phyloP scores from a whole-genome alignment of 2,113 vertebrate species.

The Notarius lentiginosus region DNA sequence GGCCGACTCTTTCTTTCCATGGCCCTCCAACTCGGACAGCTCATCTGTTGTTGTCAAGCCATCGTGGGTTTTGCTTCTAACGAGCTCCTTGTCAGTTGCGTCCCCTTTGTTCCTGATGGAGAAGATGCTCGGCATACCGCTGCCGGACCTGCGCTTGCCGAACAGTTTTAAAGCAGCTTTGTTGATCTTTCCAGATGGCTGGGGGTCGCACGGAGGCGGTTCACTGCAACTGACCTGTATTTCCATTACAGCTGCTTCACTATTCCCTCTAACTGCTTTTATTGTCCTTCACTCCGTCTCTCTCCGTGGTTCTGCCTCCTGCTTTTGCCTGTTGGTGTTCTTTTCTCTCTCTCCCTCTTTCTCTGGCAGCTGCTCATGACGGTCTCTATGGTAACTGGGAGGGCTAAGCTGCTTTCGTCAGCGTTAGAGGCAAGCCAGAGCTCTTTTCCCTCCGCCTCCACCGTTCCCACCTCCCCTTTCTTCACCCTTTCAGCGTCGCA shows the following conservation, averaged over 20 bases:
- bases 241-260: conserved; percentile 78
- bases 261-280: conserved; percentile 57
- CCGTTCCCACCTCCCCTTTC: conserved; percentile 55
- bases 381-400: conserved; percentile 93
- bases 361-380: conserved; percentile 73
- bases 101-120: conserved; percentile 89
- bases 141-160: conserved; percentile 83
- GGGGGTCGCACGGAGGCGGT: conserved; percentile 77
- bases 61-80: conserved; percentile 90
- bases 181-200: conserved; percentile 90
- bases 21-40: conserved; percentile 68
- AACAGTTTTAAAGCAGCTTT: conserved; percentile 97
- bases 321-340: conserved; percentile 66
- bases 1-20: conserved; percentile 72
- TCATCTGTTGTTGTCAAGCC: conserved; percentile 79
- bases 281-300: conserved; percentile 49
- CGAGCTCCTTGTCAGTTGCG: conserved; percentile 74
- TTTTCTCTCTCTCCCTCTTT: conserved; percentile 68
- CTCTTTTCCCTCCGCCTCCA: conserved; percentile 70
- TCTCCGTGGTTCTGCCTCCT: conserved; percentile 54
- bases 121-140: conserved; percentile 90
- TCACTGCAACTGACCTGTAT: conserved; percentile 83
- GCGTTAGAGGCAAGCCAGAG: conserved; percentile 77
- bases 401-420: conserved; percentile 87
- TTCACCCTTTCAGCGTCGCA: conserved; percentile 42